These are phyloP conservation scores for Pinctada fucata DNA, from an alignment of 2,888 invertebrate genomes.

Conservation along the genomic window DNA sequence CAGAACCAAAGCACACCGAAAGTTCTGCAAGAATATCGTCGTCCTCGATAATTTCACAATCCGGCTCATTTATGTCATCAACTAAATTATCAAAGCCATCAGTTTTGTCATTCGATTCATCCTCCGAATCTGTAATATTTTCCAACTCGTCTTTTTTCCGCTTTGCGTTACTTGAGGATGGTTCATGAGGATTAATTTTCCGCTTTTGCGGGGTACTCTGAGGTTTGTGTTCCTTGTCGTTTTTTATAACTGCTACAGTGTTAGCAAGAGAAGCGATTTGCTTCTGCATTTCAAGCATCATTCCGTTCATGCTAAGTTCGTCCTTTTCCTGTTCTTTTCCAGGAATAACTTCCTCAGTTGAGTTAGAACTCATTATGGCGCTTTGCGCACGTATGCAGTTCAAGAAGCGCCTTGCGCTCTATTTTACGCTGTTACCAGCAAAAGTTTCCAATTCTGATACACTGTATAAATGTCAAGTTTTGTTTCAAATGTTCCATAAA, in stretches of 20 bases:
- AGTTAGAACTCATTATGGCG: neutral
- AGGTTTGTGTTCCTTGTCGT: neutral
- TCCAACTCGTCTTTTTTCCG: neutral
- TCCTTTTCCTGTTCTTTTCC: neutral
- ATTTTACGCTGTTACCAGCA: neutral
- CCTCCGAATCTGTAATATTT: neutral
- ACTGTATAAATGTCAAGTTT: too few species aligned
- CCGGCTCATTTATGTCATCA: neutral
- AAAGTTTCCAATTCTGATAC: too few species aligned
- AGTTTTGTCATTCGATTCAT: neutral
- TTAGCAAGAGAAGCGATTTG: neutral
- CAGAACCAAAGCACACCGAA: slow-evolving; percentile 5
- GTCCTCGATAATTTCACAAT: neutral
- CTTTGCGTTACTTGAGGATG: neutral
- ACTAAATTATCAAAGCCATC: neutral
- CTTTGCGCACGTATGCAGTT: neutral
- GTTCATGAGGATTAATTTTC: neutral
- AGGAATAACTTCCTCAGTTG: neutral
- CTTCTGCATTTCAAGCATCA: slow-evolving; percentile 15
- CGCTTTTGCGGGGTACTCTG: neutral
- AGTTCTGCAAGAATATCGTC: slow-evolving; percentile 10
- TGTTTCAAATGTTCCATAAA: too few species aligned
- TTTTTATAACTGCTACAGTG: neutral
- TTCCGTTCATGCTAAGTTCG: neutral
- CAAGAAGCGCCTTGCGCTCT: neutral